Conservation (phyloP, 2,888 invertebrate species). For the Smittia sp. region DNA sequence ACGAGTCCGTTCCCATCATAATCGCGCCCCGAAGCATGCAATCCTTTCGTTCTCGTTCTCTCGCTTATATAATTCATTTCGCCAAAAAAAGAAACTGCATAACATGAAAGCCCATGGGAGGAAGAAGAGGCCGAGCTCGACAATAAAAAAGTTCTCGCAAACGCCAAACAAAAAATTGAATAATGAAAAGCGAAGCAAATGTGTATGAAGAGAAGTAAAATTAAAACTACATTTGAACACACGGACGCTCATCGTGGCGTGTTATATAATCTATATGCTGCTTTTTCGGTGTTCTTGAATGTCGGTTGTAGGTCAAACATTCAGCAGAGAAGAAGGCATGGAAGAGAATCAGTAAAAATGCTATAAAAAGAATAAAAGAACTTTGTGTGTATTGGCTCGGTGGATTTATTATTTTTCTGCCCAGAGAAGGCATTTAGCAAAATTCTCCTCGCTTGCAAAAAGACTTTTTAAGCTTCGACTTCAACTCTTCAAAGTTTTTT, state of each 20-base stretch:
- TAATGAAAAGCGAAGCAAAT: slow-evolving; percentile 23
- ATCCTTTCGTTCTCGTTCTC: not conserved
- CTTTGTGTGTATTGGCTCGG: not conserved
- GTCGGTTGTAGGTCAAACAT: slow-evolving; percentile 41
- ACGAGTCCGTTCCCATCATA: too few relatives aligned
- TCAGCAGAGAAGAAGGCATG: not conserved
- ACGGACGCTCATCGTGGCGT: slow-evolving; percentile 25
- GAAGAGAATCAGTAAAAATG: slow-evolving; percentile 20
- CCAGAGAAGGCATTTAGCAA: slow-evolving; percentile 11
- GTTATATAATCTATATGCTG: slow-evolving; percentile 39
- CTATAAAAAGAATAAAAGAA: slow-evolving; percentile 18
- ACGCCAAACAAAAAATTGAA: slow-evolving; percentile 23
- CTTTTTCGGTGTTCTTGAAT: slow-evolving; percentile 30
- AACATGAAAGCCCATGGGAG: not conserved
- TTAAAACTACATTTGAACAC: slow-evolving; percentile 22
- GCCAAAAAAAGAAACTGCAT: not conserved
- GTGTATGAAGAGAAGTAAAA: slow-evolving; percentile 12
- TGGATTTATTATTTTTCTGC: slow-evolving; percentile 15
- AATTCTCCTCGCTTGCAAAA: slow-evolving; percentile 3
- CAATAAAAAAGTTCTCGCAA: slow-evolving; percentile 20
- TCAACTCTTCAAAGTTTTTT: not conserved
- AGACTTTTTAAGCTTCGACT: not conserved
- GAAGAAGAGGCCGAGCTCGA: not conserved
- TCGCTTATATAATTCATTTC: slow-evolving; percentile 14
- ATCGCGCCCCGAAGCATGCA: not conserved